phyloP scores from a whole-genome alignment of 2,888 invertebrate species.

The Sycophila texana region DNA sequence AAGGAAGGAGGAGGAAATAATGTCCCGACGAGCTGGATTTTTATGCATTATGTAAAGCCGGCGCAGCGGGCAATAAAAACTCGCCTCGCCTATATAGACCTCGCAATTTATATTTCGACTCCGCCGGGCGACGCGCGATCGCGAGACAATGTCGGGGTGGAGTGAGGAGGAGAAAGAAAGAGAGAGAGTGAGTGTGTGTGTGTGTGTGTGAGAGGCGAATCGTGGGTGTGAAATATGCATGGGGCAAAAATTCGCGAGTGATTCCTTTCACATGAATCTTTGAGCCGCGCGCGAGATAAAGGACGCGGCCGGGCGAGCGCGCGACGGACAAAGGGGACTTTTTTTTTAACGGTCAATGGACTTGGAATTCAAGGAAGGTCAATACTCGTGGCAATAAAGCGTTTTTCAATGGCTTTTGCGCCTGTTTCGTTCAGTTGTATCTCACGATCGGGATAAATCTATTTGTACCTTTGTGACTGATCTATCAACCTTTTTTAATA shows the following conservation, averaged over 20 bases:
- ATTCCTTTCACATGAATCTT: constrained; percentile 55
- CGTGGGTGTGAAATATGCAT: constrained; percentile 56
- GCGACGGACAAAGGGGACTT: constrained; percentile 27
- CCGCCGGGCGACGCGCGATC: not conserved
- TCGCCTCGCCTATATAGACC: constrained; percentile 29
- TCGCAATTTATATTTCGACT: constrained; percentile 51
- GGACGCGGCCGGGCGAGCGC: constrained; percentile 14
- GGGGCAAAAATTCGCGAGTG: constrained; percentile 52
- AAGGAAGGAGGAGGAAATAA: not conserved
- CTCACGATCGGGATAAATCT: too few relatives aligned
- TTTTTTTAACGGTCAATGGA: constrained; percentile 47
- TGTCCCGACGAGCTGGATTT: constrained; percentile 17
- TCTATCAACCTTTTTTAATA: too few relatives aligned
- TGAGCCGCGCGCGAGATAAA: constrained; percentile 40
- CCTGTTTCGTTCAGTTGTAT: too few relatives aligned
- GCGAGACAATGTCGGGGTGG: not conserved
- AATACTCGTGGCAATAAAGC: constrained; percentile 48
- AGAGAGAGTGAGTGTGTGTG: not conserved
- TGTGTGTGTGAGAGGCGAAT: not conserved
- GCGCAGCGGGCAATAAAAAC: constrained; percentile 35
- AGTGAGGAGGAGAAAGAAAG: constrained; percentile 12
- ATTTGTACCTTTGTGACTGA: too few relatives aligned
- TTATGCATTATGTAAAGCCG: constrained; percentile 51
- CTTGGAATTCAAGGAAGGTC: constrained; percentile 46
- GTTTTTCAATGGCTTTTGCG: constrained; percentile 1